A percentile compares a stretch with the other conserved stretches of the same genome.
phyloP scores from a whole-genome alignment of 2,888 invertebrate genomes.

The Andrena chrysosceles region DNA sequence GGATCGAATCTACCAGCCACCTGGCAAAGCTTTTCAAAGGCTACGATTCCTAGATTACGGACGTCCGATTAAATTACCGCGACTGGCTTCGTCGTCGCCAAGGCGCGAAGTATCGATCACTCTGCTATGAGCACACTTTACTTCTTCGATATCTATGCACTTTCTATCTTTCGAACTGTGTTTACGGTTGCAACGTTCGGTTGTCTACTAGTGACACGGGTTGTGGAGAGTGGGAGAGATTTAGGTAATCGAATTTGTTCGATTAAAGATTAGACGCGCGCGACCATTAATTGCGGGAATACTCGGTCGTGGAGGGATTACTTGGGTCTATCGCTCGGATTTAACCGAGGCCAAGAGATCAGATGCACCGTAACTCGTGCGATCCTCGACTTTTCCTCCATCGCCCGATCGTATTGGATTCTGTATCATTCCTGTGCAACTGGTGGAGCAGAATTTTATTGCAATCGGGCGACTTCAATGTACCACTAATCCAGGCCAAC shows the following conservation, averaged over 20 bases:
- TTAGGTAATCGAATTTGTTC: constrained; percentile 9
- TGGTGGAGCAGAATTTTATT: background rate
- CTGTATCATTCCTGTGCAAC: constrained; percentile 37
- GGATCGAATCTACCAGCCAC: constrained; percentile 53
- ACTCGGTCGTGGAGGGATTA: constrained; percentile 68
- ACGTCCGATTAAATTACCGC: constrained; percentile 78
- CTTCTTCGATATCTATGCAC: constrained; percentile 50
- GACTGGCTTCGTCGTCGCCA: constrained; percentile 31
- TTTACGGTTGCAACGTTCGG: background rate
- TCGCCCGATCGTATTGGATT: background rate
- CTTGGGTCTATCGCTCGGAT: constrained; percentile 57
- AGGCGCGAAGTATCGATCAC: constrained; percentile 63
- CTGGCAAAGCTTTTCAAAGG: constrained; percentile 61
- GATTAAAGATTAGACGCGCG: constrained; percentile 31
- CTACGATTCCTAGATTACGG: constrained; percentile 74
- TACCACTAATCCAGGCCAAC: background rate
- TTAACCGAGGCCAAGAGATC: constrained; percentile 63
- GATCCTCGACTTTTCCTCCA: constrained; percentile 6
- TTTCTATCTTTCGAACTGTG: background rate
- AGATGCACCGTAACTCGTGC: constrained; percentile 24
- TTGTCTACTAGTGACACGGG: background rate
- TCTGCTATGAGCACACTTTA: constrained; percentile 37
- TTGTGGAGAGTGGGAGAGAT: background rate
- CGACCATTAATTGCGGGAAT: constrained; percentile 32
- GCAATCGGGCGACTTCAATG: background rate